Evolutionary conservation across 2,888 invertebrate species (phyloP), one percentile per base, ranked within the genome.

Genomic region (Caenorhabditis sp.): DNA sequence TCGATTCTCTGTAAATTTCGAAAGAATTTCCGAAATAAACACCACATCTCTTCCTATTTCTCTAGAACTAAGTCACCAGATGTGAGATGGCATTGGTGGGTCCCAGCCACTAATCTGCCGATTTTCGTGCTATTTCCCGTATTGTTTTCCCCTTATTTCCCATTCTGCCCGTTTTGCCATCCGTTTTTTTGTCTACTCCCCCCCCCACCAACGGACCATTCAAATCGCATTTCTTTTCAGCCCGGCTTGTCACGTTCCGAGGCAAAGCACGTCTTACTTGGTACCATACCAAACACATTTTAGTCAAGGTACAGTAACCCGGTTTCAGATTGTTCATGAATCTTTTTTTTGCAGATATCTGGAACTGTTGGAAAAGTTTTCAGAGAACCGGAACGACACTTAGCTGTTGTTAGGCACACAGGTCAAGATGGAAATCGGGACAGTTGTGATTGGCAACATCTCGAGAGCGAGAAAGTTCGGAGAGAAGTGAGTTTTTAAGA

Each of bases 391-490:
- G 18, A n/a, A 32, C 50, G 58, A 68, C 44, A 56, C 6, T 20
- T 67, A 37, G 55, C 44, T 61, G 32, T 53, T 64, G 55, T 58
- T 64, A 50, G 64, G 58, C 47, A 51, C 50, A 71, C 53, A 58
- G 40, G 56, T 24, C 40, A 47, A n/a, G 22, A 55, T 76, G 76
- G 67, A 74, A 13, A 65, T 76, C 32, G 76, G 76, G 28, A 76
- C 61, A 18, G 67, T 76, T 15, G 51, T 60, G 8, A 50, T 76
- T 4, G 64, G 58, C 8, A 76, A 76, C 20, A 26, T 76, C 37
- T 58, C 76, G 11, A 18, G 76, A 32, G 67, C 67, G 18, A 35
- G 76, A 18, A 76, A 76, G 24, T 76, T 76, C 35, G 76, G 76
- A 60, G 76, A 76, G 28, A 76, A 65, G 76, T 76, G 24, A 67